A percentile compares a stretch with the other conserved stretches of the same genome.
phyloP scores from a whole-genome alignment of 64 coral and sea anemone species.

The Dendronephthya gigantea region DNA sequence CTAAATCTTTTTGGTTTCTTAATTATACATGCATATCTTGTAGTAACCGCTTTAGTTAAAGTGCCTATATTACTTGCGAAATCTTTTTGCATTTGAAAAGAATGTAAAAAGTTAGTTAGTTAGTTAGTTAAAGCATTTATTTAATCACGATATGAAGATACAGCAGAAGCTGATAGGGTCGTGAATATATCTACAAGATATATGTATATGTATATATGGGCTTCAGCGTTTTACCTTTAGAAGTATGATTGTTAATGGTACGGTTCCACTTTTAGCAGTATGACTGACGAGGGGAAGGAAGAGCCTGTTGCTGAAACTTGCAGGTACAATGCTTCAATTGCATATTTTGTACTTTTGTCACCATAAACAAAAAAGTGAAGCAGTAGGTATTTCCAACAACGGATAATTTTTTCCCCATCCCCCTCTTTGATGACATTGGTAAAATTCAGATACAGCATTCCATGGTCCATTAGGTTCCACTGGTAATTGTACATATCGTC shows the following conservation, averaged over 20 bases:
- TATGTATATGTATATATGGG: too few species aligned
- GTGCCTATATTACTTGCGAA: too few species aligned
- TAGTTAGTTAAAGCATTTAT: too few species aligned
- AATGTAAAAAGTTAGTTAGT: too few species aligned
- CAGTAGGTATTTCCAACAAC: not conserved
- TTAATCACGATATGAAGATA: too few species aligned
- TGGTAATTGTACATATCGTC: not conserved
- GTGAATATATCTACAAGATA: too few species aligned
- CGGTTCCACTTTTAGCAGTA: constrained; percentile 20
- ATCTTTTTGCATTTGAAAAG: too few species aligned
- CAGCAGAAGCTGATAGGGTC: too few species aligned
- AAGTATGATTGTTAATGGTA: constrained; percentile 9
- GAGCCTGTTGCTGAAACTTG: not conserved
- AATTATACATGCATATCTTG: too few species aligned
- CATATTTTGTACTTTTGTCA: constrained; percentile 14
- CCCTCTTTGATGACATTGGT: not conserved
- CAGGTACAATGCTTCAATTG: constrained; percentile 7
- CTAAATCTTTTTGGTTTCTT: too few species aligned
- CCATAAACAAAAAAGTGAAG: constrained; percentile 19
- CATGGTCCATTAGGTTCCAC: not conserved
- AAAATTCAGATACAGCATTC: not conserved
- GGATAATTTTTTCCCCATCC: not conserved
- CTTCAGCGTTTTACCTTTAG: not conserved
- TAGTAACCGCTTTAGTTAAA: too few species aligned
- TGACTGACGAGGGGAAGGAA: constrained; percentile 4